Evolutionary conservation across 64 coral and sea anemone species (phyloP).

Genomic region (Stylophora pistillata): DNA sequence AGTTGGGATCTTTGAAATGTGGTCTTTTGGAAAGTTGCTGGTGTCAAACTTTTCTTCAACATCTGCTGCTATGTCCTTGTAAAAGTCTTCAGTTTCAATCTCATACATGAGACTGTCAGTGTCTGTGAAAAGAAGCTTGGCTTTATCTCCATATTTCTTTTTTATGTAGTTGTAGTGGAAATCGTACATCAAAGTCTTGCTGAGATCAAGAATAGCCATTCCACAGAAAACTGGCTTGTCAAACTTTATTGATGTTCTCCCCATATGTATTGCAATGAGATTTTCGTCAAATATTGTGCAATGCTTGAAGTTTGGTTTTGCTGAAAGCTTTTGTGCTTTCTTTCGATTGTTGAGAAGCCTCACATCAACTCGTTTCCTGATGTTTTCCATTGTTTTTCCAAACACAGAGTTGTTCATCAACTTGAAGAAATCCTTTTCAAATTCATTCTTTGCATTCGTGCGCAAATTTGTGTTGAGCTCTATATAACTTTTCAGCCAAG

Average conservation of each 20-base stretch:
- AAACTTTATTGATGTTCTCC: too few species aligned
- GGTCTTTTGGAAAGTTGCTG: not conserved
- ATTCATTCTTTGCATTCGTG: too few species aligned
- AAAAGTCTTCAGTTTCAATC: not conserved
- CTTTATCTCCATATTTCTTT: not conserved
- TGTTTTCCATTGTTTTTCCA: constrained; percentile 41
- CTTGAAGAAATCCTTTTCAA: too few species aligned
- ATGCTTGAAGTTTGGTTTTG: constrained; percentile 18
- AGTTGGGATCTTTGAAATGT: not conserved
- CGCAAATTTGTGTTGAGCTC: too few species aligned
- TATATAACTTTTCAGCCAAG: too few species aligned
- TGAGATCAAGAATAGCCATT: not conserved
- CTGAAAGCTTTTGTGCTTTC: not conserved
- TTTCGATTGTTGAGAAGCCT: not conserved
- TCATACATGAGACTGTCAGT: not conserved
- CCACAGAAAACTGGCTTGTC: too few species aligned
- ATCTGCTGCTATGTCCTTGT: not conserved
- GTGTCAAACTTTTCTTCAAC: not conserved
- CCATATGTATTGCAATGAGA: too few species aligned
- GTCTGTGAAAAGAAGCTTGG: not conserved
- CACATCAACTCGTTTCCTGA: constrained; percentile 17
- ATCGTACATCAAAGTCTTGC: not conserved
- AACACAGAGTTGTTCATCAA: too few species aligned
- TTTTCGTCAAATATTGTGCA: not conserved
- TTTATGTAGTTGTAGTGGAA: not conserved